Base-by-base conservation (phyloP, 1,140 invertebrate genomes). In the Spodoptera litura region DNA sequence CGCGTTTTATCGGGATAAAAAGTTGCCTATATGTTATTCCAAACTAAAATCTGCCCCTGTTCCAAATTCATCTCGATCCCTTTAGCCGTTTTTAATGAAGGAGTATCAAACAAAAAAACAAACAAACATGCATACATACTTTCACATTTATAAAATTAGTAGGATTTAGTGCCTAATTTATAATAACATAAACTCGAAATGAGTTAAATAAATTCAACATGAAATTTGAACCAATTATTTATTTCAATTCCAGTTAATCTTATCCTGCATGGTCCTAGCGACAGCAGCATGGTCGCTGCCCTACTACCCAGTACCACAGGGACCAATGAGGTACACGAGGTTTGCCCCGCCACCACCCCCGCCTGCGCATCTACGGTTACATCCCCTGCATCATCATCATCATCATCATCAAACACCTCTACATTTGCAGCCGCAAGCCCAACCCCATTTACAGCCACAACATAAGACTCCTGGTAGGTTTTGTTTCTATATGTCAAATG, bases 211-310 rank as follows among this genome's bases (percentile, higher is more conserved):
- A n/a, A n/a, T 20, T 20, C 20, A 20, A 20, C 20, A 20, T 20
- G 1, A 20, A 20, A 20, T 20, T 20, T 20, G 20, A 31, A 31
- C 31, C 31, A 31, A 31, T 31, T 31, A 31, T 31, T 31, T 31
- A 31, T 31, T 31, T 31, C 4, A 3, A 31, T 49, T 88, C 13
- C 81, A 93, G 92, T 76, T 89, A 49, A 44, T 90, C 5, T 62
- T 93, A 12, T 79, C 88, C 13, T 86, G 85, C 71, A 12, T 80
- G 27, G 38, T 85, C 3, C 56, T 87, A 20, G 66, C 81, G 2
- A 70, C 74, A 0, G 81, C 85, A 55, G 87, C 88, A 2, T 94
- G 92, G 92, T 92, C 91, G 0, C 4, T 78, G 4, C 92, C 91
- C 0, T 91, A 84, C 78, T 87, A 90, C 53, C 87, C 88, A 4